Evolutionary conservation across 2,113 vertebrate species (phyloP).

Genomic region (Elachura formosa): DNA sequence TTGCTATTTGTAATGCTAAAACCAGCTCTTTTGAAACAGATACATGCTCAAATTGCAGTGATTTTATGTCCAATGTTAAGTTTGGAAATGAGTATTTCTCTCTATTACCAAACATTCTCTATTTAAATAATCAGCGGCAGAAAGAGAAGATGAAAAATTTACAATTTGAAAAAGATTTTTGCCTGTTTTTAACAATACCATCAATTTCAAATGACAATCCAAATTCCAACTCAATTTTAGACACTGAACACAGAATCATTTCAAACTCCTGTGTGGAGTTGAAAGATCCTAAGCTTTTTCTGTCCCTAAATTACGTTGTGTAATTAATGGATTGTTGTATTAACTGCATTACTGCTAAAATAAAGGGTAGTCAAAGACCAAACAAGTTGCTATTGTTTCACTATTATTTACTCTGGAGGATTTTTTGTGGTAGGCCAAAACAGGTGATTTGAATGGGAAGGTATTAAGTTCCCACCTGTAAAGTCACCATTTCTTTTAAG

Average conservation of each 20-base stretch:
- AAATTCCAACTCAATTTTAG: background rate
- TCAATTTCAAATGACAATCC: background rate
- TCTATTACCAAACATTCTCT: background rate
- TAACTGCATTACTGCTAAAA: background rate
- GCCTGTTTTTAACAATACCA: background rate
- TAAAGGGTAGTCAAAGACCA: background rate
- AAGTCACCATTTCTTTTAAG: background rate
- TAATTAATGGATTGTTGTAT: background rate
- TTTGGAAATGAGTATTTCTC: background rate
- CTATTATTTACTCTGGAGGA: background rate
- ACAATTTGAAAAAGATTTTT: background rate
- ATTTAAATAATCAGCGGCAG: background rate
- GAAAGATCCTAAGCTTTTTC: background rate
- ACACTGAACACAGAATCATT: background rate
- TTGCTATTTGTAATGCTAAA: background rate
- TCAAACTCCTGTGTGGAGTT: background rate
- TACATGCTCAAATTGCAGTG: background rate
- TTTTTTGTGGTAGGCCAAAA: background rate
- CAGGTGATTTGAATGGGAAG: background rate
- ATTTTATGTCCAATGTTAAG: background rate
- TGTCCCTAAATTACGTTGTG: background rate
- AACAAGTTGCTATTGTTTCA: background rate
- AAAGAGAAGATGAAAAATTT: background rate
- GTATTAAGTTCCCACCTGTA: background rate
- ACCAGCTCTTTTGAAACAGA: background rate